Percentiles rank a stretch among this genome's conserved stretches.
These are phyloP conservation scores for Falco columbarius DNA, from an alignment of 2,797 vertebrate species.

Conservation along the genomic window DNA sequence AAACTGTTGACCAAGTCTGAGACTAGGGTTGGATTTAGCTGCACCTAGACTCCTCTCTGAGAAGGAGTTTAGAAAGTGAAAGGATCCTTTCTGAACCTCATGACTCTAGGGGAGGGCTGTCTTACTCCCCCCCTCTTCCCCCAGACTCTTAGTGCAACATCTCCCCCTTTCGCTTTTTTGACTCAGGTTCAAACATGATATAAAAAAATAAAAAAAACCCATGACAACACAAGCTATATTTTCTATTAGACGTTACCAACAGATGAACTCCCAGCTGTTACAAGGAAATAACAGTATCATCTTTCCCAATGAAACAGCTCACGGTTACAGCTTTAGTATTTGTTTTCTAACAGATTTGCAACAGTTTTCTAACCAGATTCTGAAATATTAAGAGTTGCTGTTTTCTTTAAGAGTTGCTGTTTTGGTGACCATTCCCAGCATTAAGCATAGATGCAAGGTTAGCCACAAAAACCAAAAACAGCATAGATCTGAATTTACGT, in stretches of 20 bases:
- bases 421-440: neutral
- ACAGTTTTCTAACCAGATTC: neutral
- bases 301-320: neutral
- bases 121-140: no score
- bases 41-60: no score
- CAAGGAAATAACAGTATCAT: neutral
- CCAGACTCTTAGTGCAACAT: no score
- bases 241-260: neutral
- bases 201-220: neutral
- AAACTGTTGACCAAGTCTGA: no score
- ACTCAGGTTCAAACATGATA: neutral
- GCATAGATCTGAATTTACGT: neutral
- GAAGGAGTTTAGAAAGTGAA: no score
- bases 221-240: neutral
- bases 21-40: no score
- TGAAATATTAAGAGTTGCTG: neutral
- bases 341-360: neutral
- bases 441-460: neutral
- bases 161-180: neutral
- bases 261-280: neutral
- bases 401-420: neutral
- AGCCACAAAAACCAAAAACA: neutral
- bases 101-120: no score
- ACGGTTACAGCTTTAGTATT: neutral
- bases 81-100: no score